Evolutionary conservation across 2,797 vertebrate species (phyloP), one percentile per base, ranked within the genome.

Genomic region (Falco novaeseelandiae): DNA sequence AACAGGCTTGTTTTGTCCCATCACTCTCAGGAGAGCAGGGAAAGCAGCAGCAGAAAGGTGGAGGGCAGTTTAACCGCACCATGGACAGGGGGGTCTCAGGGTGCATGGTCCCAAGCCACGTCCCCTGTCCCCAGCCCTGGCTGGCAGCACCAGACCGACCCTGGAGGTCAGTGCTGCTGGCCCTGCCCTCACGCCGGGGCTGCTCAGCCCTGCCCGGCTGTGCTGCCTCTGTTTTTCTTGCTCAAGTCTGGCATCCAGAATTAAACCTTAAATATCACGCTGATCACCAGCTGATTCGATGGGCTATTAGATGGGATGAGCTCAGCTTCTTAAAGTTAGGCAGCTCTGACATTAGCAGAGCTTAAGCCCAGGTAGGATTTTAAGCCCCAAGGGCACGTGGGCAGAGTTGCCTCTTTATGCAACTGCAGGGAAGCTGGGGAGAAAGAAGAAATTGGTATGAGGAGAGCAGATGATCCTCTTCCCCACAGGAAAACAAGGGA

Each of bases 261-360:
- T 72, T 85, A 96, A 55, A 65, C 51, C 1, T 4, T 44, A 84
- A 89, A 91, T 49, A 88, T 79, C 20, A 25, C 55, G 1, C 30
- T 57, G 93, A 83, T 93, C 85, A 74, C 52, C 70, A 22, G 86
- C 54, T 57, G 90, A 80, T 92, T 94, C 26, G 14, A 36, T 0
- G 0, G 65, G 92, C 62, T 97, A 93, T 96, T 92, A 94, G 72
- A 14, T 14, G 36, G 93, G 95, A 96, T 97, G 93, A 97, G 89
- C 95, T 94, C 96, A 61, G 61, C 81, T 90, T 80, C 91, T 95
- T 95, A 96, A 69, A 76, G 91, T 90, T 44, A 89, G 93, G 80
- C 65, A 72, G 92, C 91, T 94, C 81, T 77, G 69, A 81, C 83
- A 84, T 4, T 54, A 93, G 80, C 30, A 10, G 63, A 65, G 91